phyloP scores from a whole-genome alignment of 1,140 invertebrate species.

The Thrips palmi region DNA sequence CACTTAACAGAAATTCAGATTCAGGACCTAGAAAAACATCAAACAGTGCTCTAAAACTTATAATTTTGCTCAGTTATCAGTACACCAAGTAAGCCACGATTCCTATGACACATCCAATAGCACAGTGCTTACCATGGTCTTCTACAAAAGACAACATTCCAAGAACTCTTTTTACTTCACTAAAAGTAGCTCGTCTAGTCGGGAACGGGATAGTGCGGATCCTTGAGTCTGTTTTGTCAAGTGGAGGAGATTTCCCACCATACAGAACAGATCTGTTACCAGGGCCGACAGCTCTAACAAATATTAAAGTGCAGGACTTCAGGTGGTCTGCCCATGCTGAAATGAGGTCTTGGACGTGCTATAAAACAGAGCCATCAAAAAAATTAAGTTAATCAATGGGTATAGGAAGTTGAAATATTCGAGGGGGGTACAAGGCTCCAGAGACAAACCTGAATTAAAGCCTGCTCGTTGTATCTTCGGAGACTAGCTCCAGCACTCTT shows the following conservation, averaged over 20 bases:
- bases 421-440: background rate
- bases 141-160: constrained; percentile 47
- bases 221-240: constrained; percentile 43
- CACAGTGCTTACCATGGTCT: constrained; percentile 42
- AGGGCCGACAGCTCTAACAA: constrained; percentile 57
- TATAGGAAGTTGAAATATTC: constrained; percentile 3
- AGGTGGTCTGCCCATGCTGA: constrained; percentile 46
- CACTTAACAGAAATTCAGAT: no score
- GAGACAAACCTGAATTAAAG: constrained; percentile 34
- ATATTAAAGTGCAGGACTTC: constrained; percentile 47
- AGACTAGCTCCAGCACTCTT: constrained; percentile 69
- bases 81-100: no score
- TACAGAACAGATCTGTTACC: constrained; percentile 54
- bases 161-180: constrained; percentile 60
- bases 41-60: no score
- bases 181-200: constrained; percentile 61
- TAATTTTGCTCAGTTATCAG: no score
- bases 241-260: constrained; percentile 45
- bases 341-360: constrained; percentile 65
- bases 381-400: background rate
- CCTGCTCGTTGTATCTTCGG: constrained; percentile 58
- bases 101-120: no score
- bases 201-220: constrained; percentile 63
- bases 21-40: no score
- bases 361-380: constrained; percentile 16